These are phyloP conservation scores for Hydraecia micacea DNA, from an alignment of 2,888 invertebrate species.

Conservation along the genomic window DNA sequence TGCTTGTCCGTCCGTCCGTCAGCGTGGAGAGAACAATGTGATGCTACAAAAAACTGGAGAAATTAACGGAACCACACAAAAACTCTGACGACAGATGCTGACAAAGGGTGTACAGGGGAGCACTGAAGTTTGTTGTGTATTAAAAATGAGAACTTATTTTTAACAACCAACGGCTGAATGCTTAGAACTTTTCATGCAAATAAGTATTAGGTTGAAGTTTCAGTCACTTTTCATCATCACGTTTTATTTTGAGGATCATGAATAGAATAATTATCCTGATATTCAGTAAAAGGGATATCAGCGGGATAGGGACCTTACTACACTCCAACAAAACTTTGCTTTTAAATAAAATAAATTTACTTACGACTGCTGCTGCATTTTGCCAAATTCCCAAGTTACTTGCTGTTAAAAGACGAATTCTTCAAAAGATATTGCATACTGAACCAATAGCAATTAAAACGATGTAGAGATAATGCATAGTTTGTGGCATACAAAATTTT, in stretches of 20 bases:
- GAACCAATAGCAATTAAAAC: too few relatives aligned
- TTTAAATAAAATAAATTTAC: neutral
- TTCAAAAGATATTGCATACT: neutral
- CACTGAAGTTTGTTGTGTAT: constrained; percentile 20
- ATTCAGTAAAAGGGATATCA: neutral
- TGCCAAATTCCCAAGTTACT: too few relatives aligned
- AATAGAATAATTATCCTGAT: too few relatives aligned
- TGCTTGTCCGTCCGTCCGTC: constrained; percentile 70
- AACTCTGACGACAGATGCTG: constrained; percentile 84
- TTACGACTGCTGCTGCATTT: neutral
- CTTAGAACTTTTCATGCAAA: too few relatives aligned
- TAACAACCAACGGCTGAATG: too few relatives aligned
- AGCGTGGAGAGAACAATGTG: constrained; percentile 71
- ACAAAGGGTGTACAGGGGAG: constrained; percentile 77
- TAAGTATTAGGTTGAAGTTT: too few relatives aligned
- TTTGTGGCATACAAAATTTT: too few relatives aligned
- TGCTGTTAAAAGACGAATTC: neutral
- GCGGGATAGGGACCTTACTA: neutral
- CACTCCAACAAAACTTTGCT: neutral
- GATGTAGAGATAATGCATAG: too few relatives aligned
- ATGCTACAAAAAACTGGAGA: constrained; percentile 74
- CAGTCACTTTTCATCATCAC: neutral
- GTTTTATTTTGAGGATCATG: neutral
- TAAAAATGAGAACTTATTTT: neutral
- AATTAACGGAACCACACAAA: constrained; percentile 81